A percentile compares a stretch with the other conserved stretches of the same genome.
Conservation (phyloP, 2,113 vertebrate species). For the Larimichthys crocea region DNA sequence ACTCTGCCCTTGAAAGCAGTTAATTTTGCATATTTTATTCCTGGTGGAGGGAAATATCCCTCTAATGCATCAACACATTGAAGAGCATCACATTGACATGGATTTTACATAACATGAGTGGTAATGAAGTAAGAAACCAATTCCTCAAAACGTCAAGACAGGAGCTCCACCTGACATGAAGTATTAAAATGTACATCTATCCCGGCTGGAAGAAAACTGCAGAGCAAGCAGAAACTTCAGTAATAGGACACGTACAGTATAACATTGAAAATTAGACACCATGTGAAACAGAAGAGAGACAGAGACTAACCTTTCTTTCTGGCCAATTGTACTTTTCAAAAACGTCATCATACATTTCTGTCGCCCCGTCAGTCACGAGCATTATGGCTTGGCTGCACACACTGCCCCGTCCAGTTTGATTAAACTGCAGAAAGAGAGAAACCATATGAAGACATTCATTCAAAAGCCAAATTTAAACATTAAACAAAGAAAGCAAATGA, state of each 20-base stretch:
- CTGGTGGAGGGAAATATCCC: slow-evolving; percentile 35
- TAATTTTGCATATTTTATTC: slow-evolving; percentile 60
- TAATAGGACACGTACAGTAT: background rate
- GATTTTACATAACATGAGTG: slow-evolving; percentile 42
- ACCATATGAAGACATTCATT: background rate
- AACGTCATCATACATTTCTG: slow-evolving; percentile 93
- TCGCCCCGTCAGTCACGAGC: slow-evolving; percentile 97
- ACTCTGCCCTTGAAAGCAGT: slow-evolving; percentile 63
- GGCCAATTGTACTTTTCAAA: slow-evolving; percentile 98
- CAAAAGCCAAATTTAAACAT: background rate
- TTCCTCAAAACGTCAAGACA: slow-evolving; percentile 68
- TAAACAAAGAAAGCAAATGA: slow-evolving; percentile 5
- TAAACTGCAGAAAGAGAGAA: slow-evolving; percentile 86
- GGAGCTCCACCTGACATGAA: slow-evolving; percentile 28
- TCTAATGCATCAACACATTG: slow-evolving; percentile 45
- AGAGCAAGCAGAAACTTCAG: slow-evolving; percentile 33
- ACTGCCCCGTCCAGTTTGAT: slow-evolving; percentile 95
- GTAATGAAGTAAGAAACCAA: slow-evolving; percentile 63
- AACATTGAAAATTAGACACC: background rate
- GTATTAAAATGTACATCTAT: slow-evolving; percentile 46
- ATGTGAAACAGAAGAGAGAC: background rate
- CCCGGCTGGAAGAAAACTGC: slow-evolving; percentile 39
- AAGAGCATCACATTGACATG: slow-evolving; percentile 47
- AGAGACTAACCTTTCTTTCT: slow-evolving; percentile 91
- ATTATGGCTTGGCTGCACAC: slow-evolving; percentile 98